Base-by-base conservation (phyloP, 2,888 invertebrate species). In the Leucophora obtusa region DNA sequence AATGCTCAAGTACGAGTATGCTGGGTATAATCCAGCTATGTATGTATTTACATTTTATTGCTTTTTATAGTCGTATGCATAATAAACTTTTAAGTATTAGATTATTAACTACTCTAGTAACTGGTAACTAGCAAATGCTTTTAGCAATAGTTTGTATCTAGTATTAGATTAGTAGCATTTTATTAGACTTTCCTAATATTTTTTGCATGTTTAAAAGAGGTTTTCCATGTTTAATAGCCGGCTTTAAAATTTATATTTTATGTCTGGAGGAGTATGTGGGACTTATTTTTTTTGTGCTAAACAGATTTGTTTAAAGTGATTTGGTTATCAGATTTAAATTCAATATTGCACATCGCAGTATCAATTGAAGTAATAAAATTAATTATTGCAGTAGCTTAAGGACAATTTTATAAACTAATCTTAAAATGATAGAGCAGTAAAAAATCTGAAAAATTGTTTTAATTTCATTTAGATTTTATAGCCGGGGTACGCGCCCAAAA, bases 11-110 rank as follows among this genome's bases (percentile, higher is more conserved):
- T 24, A 24, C 5, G 24, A 2, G 2, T 3, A 24, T 5, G 24
- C 2, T 24, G 5, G 5, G 24, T 24, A 24, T 24, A 24, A 24
- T 24, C 24, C 47, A 50, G 24, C 53, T 74, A 56, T 50, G 43
- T 58, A 79, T 74, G 43, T 58, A 79, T 74, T 79, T 60, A 70
- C 54, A 74, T 71, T 73, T 74, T 50, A 79, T 75, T 74, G 54
- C 65, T 60, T 70, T 63, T 68, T 68, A 68, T 69, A 63, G 62
- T 33, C 50, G 35, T 17, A 38, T 77, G 59, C 54, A 9, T 63
- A 71, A 53, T 66, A 60, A 56, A 74, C 63, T 59, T 50, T 33
- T 33, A 35, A 56, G 33, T 33, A 80, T 80, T 72, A 71, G 75
- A 71, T 74, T 74, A 74, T 74, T 74, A 69, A 74, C 65, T 63